These are phyloP conservation scores for Catostylus mosaicus DNA, from an alignment of 30 jellyfish, hydroid and myxozoan genomes.

Conservation along the genomic window DNA sequence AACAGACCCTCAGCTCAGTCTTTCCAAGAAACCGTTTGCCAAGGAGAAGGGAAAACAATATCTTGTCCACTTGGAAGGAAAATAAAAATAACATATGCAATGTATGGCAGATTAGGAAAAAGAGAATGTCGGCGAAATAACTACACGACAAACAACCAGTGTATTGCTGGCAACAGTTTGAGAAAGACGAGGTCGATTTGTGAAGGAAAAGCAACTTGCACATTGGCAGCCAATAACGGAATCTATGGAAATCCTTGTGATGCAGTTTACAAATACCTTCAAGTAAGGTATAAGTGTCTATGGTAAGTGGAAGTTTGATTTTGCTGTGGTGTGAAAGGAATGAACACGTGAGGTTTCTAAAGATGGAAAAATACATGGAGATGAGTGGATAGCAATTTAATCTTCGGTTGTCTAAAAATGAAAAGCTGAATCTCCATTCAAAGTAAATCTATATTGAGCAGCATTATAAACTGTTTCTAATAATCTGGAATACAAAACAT, in stretches of 20 bases:
- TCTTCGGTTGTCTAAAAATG: too few relatives aligned
- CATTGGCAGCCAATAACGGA: conserved; percentile 45
- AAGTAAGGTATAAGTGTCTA: conserved; percentile 52
- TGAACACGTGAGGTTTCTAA: too few relatives aligned
- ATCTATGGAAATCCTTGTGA: conserved; percentile 74
- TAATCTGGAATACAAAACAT: too few relatives aligned
- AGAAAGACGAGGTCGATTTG: conserved; percentile 25
- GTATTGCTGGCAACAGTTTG: conserved; percentile 51
- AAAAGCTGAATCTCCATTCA: too few relatives aligned
- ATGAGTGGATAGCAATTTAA: too few relatives aligned
- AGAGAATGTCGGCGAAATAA: neutral
- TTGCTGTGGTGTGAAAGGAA: too few relatives aligned
- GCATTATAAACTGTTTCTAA: too few relatives aligned
- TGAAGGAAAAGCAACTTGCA: conserved; percentile 53
- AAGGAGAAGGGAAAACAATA: conserved; percentile 6
- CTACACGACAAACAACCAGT: conserved; percentile 17
- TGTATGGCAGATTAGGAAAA: conserved; percentile 51
- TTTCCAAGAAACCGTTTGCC: conserved; percentile 26
- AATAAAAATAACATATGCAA: conserved; percentile 37
- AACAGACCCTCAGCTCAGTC: conserved; percentile 44
- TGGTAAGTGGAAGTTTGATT: conserved; percentile 27
- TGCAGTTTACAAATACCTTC: conserved; percentile 38
- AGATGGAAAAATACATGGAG: too few relatives aligned
- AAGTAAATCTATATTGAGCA: too few relatives aligned
- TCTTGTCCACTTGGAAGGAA: conserved; percentile 50